Evolutionary conservation across 2,113 vertebrate species (phyloP).

Genomic region (Peromyscus leucopus): DNA sequence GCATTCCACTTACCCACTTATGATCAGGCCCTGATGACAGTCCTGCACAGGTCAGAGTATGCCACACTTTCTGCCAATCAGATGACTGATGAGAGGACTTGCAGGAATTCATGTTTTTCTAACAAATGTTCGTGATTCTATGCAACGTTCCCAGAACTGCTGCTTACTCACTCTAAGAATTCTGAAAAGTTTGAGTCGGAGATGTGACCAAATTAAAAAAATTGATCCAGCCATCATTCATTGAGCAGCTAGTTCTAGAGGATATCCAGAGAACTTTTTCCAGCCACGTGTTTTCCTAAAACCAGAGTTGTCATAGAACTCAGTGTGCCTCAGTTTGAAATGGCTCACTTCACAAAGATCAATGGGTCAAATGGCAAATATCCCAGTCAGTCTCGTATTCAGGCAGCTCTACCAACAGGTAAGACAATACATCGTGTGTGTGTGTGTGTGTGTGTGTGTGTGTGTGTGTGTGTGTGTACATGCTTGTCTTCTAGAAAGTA

Average conservation of each 20-base stretch:
- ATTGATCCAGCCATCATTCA: not conserved
- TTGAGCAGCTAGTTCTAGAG: not conserved
- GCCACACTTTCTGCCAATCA: not conserved
- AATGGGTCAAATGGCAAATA: not conserved
- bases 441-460: not conserved
- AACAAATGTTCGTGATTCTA: not conserved
- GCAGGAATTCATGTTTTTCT: not conserved
- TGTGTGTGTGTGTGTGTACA: not conserved
- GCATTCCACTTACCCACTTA: constrained; percentile 12
- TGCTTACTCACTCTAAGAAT: not conserved
- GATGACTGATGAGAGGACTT: not conserved
- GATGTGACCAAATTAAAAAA: not conserved
- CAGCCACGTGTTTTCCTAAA: not conserved
- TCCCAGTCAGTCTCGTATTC: not conserved
- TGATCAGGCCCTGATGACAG: not conserved
- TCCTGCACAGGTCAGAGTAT: constrained; percentile 54
- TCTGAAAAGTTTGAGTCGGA: not conserved
- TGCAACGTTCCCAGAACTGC: not conserved
- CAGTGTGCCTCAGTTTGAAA: not conserved
- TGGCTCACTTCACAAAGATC: not conserved
- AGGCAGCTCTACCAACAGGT: not conserved
- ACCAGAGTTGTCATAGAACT: not conserved
- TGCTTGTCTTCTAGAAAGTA: not conserved
- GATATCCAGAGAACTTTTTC: not conserved
- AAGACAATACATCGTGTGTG: not conserved